These are phyloP conservation scores for Pedetes capensis DNA, from an alignment of 2,113 vertebrate species.

Conservation along the genomic window DNA sequence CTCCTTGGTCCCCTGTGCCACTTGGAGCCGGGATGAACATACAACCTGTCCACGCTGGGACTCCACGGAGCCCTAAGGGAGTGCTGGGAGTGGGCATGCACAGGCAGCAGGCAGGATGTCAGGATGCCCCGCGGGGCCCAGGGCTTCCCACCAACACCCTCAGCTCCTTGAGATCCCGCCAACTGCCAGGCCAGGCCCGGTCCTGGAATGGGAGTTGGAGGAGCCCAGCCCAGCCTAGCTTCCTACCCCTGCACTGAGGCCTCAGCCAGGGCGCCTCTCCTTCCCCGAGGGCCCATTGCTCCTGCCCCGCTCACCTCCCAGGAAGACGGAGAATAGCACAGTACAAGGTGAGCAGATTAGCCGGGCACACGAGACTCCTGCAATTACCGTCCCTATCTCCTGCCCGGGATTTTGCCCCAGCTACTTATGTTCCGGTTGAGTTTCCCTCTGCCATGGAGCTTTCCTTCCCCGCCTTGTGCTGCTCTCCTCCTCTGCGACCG, in stretches of 20 bases:
- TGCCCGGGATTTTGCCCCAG: neutral
- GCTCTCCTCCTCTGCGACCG: neutral
- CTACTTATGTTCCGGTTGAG: neutral
- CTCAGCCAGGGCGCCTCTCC: neutral
- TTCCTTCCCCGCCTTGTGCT: neutral
- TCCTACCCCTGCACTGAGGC: neutral
- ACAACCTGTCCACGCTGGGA: neutral
- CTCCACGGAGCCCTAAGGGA: neutral
- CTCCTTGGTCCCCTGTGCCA: neutral
- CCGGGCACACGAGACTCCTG: neutral
- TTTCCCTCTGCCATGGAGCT: neutral
- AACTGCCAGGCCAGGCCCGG: neutral
- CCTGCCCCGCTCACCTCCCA: neutral
- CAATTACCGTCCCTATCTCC: neutral
- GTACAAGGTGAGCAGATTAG: neutral
- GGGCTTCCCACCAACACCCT: neutral
- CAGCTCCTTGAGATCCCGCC: neutral
- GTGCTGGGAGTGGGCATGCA: neutral
- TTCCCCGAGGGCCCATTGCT: neutral
- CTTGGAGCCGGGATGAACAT: neutral
- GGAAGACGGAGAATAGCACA: accelerated
- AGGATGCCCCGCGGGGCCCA: neutral
- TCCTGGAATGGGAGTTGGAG: neutral
- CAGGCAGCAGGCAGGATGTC: neutral
- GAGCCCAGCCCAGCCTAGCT: neutral